Base-by-base conservation (phyloP, 2,113 vertebrate species). In the Loxodonta africana region DNA sequence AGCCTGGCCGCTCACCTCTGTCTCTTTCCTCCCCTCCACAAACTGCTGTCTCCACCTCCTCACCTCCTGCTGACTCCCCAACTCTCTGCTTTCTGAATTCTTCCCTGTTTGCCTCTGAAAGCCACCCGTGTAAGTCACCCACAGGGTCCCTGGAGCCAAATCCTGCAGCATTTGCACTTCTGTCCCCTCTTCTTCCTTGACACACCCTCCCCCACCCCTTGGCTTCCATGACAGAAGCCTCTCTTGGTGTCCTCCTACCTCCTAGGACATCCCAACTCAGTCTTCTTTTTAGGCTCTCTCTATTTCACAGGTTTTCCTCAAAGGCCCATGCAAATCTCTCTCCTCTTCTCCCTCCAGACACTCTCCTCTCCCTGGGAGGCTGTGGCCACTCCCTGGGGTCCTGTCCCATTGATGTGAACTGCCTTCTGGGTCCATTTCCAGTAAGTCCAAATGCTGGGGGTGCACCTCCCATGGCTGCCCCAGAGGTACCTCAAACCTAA, bases 391-490 rank as follows among this genome's bases (percentile, higher is more conserved):
- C 11, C 20, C 5, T 0, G 20, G 62, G 9, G 23, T 33, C 33
- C 25, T 28, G 9, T n/a, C 30, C 62, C 60, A 67, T 3, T 20
- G 8, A 26, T 0, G 9, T 2, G 28, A 26, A 28, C 62, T 28
- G 6, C 18, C 44, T 69, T 67, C 53, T 33, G 11, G 57, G 12
- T 41, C 83, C 26, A n/a, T 11, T 57, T 60, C 65, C 88, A 20
- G 0, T 0, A 9, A 33, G 30, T 8, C 20, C n/a, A 44, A 63
- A 46, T 5, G 6, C 76, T 57, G 9, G 17, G 1, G 7, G 12
- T 10, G 0, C 3, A 48, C 9, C 18, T 77, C 20, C 81, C 1
- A 0, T 46, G 53, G 46, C 33, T 67, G 3, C 18, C 91, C 62
- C 62, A 26, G 20, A 63, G 28, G 4, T 21, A 48, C 53, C 30